A percentile compares a stretch with the other conserved stretches of the same genome.
Evolutionary conservation across 2,888 invertebrate genomes (phyloP).

Genomic region (Cryptocheilus praepositus): DNA sequence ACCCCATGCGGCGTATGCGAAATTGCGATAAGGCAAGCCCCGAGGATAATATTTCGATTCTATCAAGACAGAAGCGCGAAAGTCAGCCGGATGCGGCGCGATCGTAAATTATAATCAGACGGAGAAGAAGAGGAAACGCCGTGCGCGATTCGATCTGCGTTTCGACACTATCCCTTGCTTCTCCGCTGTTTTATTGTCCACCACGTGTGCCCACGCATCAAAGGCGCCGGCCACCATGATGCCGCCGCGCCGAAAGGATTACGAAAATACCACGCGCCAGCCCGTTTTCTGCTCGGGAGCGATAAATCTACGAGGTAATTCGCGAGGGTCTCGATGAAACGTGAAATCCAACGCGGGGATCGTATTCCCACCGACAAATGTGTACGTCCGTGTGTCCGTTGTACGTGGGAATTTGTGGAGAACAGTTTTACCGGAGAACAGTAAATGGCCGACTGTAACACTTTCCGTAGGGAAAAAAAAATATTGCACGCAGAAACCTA

Average conservation of each 20-base stretch:
- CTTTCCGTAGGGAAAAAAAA: too few species aligned
- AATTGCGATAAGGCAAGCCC: conserved; percentile 2
- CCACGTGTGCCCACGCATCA: conserved; percentile 66
- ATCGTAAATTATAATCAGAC: conserved; percentile 71
- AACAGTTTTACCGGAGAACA: too few species aligned
- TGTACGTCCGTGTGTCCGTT: too few species aligned
- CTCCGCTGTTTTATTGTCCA: too few species aligned
- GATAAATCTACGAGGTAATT: conserved; percentile 54
- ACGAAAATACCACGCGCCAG: conserved; percentile 32
- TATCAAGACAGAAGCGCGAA: conserved; percentile 25
- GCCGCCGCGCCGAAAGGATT: conserved; percentile 14
- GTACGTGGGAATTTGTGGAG: too few species aligned
- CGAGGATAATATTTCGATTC: conserved; percentile 8
- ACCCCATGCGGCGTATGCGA: background rate
- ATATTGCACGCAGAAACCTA: too few species aligned
- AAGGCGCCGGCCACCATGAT: conserved; percentile 60
- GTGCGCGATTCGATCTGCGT: conserved; percentile 71
- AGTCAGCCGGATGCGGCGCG: conserved; percentile 22
- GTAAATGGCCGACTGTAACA: too few species aligned
- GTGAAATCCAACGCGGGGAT: conserved; percentile 36
- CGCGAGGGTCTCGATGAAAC: conserved; percentile 32
- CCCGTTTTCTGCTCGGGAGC: conserved; percentile 44
- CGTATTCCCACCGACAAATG: background rate
- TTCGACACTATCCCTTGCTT: conserved; percentile 36
- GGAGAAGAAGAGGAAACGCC: conserved; percentile 71